A percentile compares a stretch with the other conserved stretches of the same genome.
Conservation (phyloP, 2,888 invertebrate genomes). For the Thysanoteuthis rhombus region DNA sequence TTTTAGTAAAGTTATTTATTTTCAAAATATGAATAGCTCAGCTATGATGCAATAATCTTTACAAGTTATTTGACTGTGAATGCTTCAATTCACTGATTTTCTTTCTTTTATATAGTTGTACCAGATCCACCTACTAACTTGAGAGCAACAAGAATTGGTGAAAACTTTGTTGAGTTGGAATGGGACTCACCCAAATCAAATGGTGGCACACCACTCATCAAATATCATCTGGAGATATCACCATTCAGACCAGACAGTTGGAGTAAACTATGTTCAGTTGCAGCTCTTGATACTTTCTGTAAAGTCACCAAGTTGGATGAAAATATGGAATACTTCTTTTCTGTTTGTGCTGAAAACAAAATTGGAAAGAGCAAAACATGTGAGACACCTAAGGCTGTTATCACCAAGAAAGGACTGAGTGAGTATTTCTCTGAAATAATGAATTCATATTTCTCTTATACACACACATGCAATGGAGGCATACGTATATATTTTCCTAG, state of each 20-base stretch:
- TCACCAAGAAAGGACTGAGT: conserved; percentile 44
- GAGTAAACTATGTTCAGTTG: conserved; percentile 50
- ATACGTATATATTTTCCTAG: neutral
- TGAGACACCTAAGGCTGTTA: conserved; percentile 44
- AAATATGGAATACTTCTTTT: conserved; percentile 54
- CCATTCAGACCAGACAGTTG: conserved; percentile 52
- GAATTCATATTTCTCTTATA: no score
- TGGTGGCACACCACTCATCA: conserved; percentile 59
- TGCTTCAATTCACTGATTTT: neutral
- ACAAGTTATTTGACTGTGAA: neutral
- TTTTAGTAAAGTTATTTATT: no score
- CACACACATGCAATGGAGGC: no score
- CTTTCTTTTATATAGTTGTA: conserved; percentile 44
- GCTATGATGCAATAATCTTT: neutral
- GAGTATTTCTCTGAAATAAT: conserved; percentile 1
- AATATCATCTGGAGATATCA: conserved; percentile 57
- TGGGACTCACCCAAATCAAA: conserved; percentile 66
- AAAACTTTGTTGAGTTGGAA: conserved; percentile 52
- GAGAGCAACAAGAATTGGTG: conserved; percentile 47
- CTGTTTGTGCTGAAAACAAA: conserved; percentile 59
- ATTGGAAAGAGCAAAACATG: conserved; percentile 43
- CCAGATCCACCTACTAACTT: conserved; percentile 56
- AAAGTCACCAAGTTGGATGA: conserved; percentile 50
- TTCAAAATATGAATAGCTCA: no score
- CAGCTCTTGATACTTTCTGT: conserved; percentile 47